Percentiles rank a stretch among this genome's conserved stretches.
phyloP scores from a whole-genome alignment of 2,797 vertebrate genomes.

The Rhinella marina region DNA sequence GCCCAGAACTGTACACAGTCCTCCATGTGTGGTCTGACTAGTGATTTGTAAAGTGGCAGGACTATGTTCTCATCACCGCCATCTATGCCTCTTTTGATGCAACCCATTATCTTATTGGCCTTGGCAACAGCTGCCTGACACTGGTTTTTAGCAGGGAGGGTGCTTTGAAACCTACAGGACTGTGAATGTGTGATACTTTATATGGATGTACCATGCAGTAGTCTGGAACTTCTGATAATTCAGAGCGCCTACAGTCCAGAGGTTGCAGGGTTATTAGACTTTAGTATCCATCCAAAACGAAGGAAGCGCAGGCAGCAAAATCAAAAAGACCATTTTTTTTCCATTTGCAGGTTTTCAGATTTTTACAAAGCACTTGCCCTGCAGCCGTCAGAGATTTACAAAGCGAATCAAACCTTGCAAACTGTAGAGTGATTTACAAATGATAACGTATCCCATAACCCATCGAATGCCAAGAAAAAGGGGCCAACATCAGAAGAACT shows the following conservation, averaged over 20 bases:
- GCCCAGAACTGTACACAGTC: too few species aligned
- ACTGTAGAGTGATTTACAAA: neutral
- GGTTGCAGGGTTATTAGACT: neutral
- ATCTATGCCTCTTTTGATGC: too few species aligned
- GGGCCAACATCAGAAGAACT: neutral
- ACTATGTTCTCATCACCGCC: too few species aligned
- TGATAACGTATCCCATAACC: neutral
- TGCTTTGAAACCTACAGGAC: too few species aligned
- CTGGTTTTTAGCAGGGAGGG: too few species aligned
- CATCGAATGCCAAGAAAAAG: neutral
- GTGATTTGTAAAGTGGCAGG: too few species aligned
- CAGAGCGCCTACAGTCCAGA: too few species aligned
- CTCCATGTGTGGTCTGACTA: too few species aligned
- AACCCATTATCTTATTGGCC: too few species aligned
- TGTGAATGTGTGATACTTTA: too few species aligned
- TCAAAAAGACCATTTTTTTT: neutral
- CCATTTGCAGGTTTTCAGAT: neutral
- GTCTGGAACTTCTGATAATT: neutral
- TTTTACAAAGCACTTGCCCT: neutral
- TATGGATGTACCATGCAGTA: neutral
- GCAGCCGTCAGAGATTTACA: neutral
- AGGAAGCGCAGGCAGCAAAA: neutral
- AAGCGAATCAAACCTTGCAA: neutral
- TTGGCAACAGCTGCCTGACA: too few species aligned
- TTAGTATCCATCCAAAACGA: neutral